phyloP scores from a whole-genome alignment of 2,888 invertebrate genomes.

The Ypsolopha sequella region DNA sequence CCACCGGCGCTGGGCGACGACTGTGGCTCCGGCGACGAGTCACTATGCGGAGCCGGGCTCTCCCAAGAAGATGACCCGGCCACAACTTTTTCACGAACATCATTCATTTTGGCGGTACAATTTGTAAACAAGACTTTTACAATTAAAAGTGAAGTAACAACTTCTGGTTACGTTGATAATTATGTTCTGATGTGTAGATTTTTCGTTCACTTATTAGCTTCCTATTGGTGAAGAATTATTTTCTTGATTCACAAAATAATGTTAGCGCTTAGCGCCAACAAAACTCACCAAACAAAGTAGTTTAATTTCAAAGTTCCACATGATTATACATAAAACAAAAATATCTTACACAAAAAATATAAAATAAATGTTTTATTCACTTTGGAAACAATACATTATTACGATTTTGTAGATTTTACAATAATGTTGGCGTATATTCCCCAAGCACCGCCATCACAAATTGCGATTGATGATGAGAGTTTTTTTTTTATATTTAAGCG shows the following conservation, averaged over 20 bases:
- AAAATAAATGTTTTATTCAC: slow-evolving; percentile 15
- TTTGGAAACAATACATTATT: slow-evolving; percentile 29
- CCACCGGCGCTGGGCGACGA: slow-evolving; percentile 55
- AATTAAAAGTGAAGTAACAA: neutral
- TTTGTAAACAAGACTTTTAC: slow-evolving; percentile 8
- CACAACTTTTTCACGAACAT: slow-evolving; percentile 65
- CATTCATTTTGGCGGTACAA: slow-evolving; percentile 51
- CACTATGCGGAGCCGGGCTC: slow-evolving; percentile 42
- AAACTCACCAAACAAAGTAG: slow-evolving; percentile 22
- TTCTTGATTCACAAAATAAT: slow-evolving; percentile 38
- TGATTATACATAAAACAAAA: slow-evolving; percentile 20
- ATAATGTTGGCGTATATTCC: slow-evolving; percentile 45
- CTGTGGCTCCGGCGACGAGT: slow-evolving; percentile 56
- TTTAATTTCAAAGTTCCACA: slow-evolving; percentile 26
- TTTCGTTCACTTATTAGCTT: slow-evolving; percentile 30
- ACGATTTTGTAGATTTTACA: slow-evolving; percentile 38
- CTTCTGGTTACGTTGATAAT: neutral
- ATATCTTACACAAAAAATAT: slow-evolving; percentile 13
- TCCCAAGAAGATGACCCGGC: slow-evolving; percentile 63
- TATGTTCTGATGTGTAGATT: neutral
- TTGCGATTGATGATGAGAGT: slow-evolving; percentile 30
- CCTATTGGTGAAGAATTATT: slow-evolving; percentile 31
- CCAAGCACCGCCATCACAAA: slow-evolving; percentile 57
- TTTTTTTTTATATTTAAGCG: no score
- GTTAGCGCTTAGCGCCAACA: slow-evolving; percentile 58